Conservation (phyloP, 1,140 invertebrate genomes). For the Pomacea maculata region DNA sequence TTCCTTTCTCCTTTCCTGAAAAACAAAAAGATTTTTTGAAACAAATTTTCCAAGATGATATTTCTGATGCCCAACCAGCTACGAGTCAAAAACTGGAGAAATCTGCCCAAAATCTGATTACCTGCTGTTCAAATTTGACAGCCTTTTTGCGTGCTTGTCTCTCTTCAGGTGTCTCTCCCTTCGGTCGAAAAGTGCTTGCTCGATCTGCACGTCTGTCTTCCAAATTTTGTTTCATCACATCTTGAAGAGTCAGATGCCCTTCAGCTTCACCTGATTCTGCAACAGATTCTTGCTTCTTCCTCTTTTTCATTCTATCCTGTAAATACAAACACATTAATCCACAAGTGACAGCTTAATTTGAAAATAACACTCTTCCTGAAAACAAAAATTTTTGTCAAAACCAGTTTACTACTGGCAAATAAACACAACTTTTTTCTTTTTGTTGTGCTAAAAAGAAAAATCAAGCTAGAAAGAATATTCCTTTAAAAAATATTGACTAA, state of each 20-base stretch:
- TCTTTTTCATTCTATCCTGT: conserved; percentile 10
- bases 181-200: conserved; percentile 69
- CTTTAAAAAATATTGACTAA: no score
- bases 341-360: no score
- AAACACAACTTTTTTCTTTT: no score
- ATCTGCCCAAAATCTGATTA: conserved; percentile 42
- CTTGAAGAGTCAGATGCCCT: conserved; percentile 42
- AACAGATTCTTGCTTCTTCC: background rate
- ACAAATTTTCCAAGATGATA: background rate
- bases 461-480: no score
- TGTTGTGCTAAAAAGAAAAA: no score
- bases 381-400: no score
- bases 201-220: conserved; percentile 34
- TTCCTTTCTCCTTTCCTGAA: conserved; percentile 82
- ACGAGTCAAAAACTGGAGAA: background rate
- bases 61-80: background rate
- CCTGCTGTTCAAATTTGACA: conserved; percentile 83
- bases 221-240: conserved; percentile 43
- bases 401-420: no score
- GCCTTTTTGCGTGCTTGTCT: conserved; percentile 81
- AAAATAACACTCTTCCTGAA: no score
- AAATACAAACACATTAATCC: no score
- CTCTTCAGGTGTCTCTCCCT: conserved; percentile 84
- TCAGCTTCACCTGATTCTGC: background rate
- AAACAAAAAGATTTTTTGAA: conserved; percentile 32